Conservation (phyloP, 2,888 invertebrate species). For the Gnatocerus cornutus region DNA sequence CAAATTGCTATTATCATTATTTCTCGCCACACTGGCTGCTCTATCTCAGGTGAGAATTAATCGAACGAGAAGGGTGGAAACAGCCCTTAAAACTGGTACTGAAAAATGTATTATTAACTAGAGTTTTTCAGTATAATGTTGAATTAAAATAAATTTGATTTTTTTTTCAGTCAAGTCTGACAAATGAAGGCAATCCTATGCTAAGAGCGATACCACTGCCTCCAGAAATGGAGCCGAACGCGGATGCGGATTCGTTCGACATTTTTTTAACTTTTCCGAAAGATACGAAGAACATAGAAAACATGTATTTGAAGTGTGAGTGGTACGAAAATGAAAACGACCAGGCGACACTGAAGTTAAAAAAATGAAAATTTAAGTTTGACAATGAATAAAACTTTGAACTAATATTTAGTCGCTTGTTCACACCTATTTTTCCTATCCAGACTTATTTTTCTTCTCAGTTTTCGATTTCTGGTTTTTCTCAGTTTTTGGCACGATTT, state of each 20-base stretch:
- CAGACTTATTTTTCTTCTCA: too few species aligned
- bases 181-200: background rate
- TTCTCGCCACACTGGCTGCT: background rate
- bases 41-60: background rate
- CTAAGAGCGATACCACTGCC: background rate
- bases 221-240: too few species aligned
- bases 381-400: too few species aligned
- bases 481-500: too few species aligned
- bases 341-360: background rate
- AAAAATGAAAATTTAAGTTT: too few species aligned
- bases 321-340: conserved; percentile 37
- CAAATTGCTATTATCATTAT: background rate
- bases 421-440: too few species aligned
- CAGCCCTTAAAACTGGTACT: too few species aligned
- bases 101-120: too few species aligned
- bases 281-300: conserved; percentile 14
- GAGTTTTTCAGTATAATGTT: background rate
- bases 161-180: background rate
- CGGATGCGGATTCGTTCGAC: conserved; percentile 3
- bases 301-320: conserved; percentile 35
- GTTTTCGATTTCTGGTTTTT: too few species aligned
- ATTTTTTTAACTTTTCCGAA: conserved; percentile 21
- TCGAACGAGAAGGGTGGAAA: too few species aligned
- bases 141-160: background rate
- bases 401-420: too few species aligned